Percentiles rank a stretch among this genome's conserved stretches.
These are phyloP conservation scores for Chloroceryle aenea DNA, from an alignment of 2,113 vertebrate species.

Conservation along the genomic window DNA sequence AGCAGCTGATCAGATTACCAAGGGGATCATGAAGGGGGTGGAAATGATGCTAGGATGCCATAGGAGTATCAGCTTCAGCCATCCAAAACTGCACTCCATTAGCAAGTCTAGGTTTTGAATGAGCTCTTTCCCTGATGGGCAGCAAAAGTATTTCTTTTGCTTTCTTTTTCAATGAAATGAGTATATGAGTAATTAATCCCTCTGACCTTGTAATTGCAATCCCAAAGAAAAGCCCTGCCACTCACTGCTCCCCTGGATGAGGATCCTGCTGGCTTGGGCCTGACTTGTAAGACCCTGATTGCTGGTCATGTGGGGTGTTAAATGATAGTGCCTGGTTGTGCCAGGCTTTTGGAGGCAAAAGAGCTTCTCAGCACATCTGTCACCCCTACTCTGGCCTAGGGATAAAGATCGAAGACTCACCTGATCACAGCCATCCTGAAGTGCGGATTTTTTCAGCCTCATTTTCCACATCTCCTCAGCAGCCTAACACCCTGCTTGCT, in stretches of 20 bases:
- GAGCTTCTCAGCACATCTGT: neutral
- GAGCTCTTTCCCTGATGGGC: neutral
- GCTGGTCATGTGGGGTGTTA: neutral
- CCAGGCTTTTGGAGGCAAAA: neutral
- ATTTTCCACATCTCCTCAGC: neutral
- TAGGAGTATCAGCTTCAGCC: neutral
- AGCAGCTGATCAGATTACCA: neutral
- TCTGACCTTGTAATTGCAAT: neutral
- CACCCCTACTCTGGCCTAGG: too few relatives aligned
- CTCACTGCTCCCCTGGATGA: neutral
- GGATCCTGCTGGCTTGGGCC: neutral
- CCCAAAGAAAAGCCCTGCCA: neutral
- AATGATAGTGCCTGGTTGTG: rapidly evolving
- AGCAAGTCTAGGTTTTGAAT: neutral
- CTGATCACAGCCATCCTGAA: neutral
- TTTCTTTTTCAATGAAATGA: neutral
- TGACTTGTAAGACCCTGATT: neutral
- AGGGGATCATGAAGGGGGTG: neutral
- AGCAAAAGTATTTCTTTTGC: neutral
- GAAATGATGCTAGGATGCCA: neutral
- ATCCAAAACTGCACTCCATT: neutral
- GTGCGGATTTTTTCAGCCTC: neutral
- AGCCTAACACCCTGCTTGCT: neutral
- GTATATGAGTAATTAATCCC: neutral
- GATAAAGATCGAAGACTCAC: neutral